Evolutionary conservation across 2,113 vertebrate species (phyloP), one percentile per base, ranked within the genome.

Genomic region (Megaleporinus macrocephalus): DNA sequence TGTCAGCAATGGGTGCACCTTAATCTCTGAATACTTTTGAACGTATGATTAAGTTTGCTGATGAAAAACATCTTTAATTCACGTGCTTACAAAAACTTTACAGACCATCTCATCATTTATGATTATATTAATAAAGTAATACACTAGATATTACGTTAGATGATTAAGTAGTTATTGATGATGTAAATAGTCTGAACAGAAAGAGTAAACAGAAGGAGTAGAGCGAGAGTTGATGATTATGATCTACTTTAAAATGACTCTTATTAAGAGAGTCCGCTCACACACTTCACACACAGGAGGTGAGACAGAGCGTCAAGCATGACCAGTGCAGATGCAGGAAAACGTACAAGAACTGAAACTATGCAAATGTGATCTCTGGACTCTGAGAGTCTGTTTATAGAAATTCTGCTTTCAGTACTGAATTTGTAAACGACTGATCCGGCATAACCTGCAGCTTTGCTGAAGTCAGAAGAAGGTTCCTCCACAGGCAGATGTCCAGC

Each of bases 41-140:
- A n/a, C n/a, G n/a, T n/a, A n/a, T n/a, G n/a, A n/a, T n/a, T n/a
- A n/a, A n/a, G n/a, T n/a, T n/a, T n/a, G n/a, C n/a, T n/a, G n/a
- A n/a, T n/a, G n/a, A n/a, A n/a, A n/a, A n/a, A n/a, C n/a, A n/a
- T n/a, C n/a, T n/a, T n/a, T n/a, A n/a, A n/a, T n/a, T n/a, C n/a
- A 7, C 36, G 3, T 15, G 26, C 27, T 65, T 24, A 62, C 24
- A 63, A 9, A 63, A 63, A 63, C 59, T 11, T 14, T 26, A 33
- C 63, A 66, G 1, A 33, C 33, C 15, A 44, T 18, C 30, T 73
- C n/a, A 12, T 14, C 20, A 57, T 22, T 41, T 6, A 72, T 49
- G 10, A 63, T 73, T 3, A 62, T 63, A 73, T 80, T 80, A 80
- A n/a, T n/a, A n/a, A n/a, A n/a, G n/a, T n/a, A n/a, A n/a, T n/a